Conservation (phyloP, 2,113 vertebrate species). For the Scopus umbretta region DNA sequence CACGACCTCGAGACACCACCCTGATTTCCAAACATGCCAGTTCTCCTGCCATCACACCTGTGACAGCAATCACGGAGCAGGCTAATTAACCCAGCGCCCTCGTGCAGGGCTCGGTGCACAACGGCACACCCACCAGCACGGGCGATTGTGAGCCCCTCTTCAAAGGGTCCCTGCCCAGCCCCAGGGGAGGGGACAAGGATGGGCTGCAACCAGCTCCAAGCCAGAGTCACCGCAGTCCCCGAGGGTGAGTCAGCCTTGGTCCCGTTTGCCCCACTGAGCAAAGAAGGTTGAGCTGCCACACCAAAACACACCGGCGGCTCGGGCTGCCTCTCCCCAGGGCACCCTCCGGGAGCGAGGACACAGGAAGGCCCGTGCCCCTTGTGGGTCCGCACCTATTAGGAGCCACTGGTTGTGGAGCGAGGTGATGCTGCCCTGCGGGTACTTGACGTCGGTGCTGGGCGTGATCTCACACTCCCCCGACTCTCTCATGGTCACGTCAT, state of each 20-base stretch:
- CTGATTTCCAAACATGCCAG: neutral
- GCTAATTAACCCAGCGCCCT: neutral
- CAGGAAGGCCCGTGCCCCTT: neutral
- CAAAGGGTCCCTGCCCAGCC: neutral
- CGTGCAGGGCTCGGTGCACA: rapidly evolving
- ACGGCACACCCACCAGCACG: rapidly evolving
- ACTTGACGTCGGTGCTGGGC: conserved; percentile 87
- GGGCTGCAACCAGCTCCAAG: no score
- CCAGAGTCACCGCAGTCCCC: rapidly evolving
- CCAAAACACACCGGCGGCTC: neutral
- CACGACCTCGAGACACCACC: no score
- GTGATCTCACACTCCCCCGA: conserved; percentile 87
- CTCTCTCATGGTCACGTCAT: conserved; percentile 85
- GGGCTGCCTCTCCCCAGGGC: rapidly evolving
- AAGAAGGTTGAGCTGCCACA: rapidly evolving
- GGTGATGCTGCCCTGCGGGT: conserved; percentile 83
- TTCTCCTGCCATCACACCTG: neutral
- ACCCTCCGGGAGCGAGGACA: rapidly evolving
- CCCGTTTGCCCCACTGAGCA: no score
- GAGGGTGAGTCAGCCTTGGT: neutral
- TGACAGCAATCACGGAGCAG: neutral
- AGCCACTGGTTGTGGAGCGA: conserved; percentile 88
- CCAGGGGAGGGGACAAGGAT: neutral
- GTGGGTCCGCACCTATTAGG: conserved; percentile 79
- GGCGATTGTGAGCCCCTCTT: neutral